phyloP scores from a whole-genome alignment of 2,113 vertebrate genomes.

The Plecturocebus donacophilus region DNA sequence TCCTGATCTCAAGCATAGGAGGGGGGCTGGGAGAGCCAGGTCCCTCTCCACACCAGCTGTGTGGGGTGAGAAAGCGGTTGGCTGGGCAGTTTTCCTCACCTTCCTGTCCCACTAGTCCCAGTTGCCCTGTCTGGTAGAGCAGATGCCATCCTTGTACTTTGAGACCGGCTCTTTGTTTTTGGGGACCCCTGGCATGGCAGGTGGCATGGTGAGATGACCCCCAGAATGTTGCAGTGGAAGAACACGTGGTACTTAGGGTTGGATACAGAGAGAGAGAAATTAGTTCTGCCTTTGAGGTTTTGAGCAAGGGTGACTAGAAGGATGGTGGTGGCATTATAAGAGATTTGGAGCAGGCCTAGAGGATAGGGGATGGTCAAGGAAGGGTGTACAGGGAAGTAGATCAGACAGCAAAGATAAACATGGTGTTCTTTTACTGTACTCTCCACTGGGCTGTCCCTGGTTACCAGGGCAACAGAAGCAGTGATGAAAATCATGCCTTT shows the following conservation, averaged over 20 bases:
- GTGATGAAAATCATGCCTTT: constrained; percentile 79
- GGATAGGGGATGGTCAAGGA: constrained; percentile 44
- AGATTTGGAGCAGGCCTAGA: background rate
- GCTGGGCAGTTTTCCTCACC: background rate
- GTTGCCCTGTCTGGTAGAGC: background rate
- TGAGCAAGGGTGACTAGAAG: background rate
- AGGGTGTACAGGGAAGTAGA: constrained; percentile 68
- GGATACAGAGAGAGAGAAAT: background rate
- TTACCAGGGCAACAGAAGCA: constrained; percentile 81
- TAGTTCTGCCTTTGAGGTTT: background rate
- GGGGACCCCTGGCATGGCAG: background rate
- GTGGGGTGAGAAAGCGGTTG: background rate
- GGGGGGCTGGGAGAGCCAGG: background rate
- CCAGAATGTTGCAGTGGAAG: background rate
- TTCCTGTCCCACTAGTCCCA: too few relatives aligned
- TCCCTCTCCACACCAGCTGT: background rate
- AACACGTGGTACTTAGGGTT: background rate
- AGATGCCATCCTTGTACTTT: background rate
- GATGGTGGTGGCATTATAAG: background rate
- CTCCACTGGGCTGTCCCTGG: constrained; percentile 78
- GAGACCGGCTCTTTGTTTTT: background rate
- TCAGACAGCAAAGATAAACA: constrained; percentile 77
- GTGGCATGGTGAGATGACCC: constrained; percentile 6
- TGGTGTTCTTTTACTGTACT: constrained; percentile 78
- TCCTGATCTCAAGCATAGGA: background rate